Evolutionary conservation across 2,888 invertebrate species (phyloP).

Genomic region (Pharmacophagus antenor): DNA sequence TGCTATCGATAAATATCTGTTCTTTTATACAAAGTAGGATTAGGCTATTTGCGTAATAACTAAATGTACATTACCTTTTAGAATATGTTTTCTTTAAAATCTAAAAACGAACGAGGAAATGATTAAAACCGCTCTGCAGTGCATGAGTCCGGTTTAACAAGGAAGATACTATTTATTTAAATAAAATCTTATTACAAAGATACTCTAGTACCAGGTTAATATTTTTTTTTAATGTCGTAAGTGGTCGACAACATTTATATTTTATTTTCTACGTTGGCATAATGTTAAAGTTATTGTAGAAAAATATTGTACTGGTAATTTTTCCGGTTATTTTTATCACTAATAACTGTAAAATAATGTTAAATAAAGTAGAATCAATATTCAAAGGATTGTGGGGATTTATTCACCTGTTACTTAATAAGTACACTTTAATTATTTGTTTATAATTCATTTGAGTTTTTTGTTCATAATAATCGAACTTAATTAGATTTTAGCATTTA

Average conservation of each 20-base stretch:
- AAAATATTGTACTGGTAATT: neutral
- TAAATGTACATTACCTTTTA: neutral
- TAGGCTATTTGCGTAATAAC: neutral
- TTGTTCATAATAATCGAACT: too few relatives aligned
- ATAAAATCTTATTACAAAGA: neutral
- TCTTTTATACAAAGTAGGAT: neutral
- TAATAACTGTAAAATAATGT: neutral
- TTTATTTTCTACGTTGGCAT: neutral
- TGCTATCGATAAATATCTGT: neutral
- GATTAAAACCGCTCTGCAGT: constrained; percentile 15
- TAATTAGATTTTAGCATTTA: neutral
- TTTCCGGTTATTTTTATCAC: neutral
- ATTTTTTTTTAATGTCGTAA: neutral
- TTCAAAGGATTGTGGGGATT: too few relatives aligned
- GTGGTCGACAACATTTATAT: neutral
- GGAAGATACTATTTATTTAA: constrained; percentile 1
- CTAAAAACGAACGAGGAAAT: constrained; percentile 11
- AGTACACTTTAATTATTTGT: too few relatives aligned
- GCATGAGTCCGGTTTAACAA: constrained; percentile 11
- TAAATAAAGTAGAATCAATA: neutral
- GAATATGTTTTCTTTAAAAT: neutral
- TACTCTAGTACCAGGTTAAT: neutral
- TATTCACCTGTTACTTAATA: too few relatives aligned
- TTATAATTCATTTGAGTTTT: too few relatives aligned
- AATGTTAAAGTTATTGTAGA: neutral